Percentiles rank a stretch among this genome's conserved stretches.
These are phyloP conservation scores for Nannobrachium achirus DNA, from an alignment of 2,113 vertebrate genomes.

Conservation along the genomic window DNA sequence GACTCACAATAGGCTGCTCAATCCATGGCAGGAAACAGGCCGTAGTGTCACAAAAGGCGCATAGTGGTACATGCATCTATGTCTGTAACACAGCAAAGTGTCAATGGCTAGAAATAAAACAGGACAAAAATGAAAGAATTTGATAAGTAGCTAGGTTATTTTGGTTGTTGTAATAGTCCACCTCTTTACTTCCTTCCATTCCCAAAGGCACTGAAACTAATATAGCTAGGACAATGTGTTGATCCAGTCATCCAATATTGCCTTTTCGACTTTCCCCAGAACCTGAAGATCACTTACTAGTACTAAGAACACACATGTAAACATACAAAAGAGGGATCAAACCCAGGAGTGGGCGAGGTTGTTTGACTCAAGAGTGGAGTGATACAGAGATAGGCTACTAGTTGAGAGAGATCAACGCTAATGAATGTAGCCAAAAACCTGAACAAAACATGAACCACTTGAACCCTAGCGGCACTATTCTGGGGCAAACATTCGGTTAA, in stretches of 20 bases:
- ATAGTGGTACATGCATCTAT: constrained; percentile 61
- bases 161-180: constrained; percentile 68
- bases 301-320: constrained; percentile 59
- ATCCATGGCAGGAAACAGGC: constrained; percentile 42
- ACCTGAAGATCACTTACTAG: constrained; percentile 47
- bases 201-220: constrained; percentile 67
- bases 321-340: constrained; percentile 47
- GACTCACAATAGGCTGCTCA: constrained; percentile 16
- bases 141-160: constrained; percentile 46
- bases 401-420: background rate
- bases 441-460: background rate
- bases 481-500: no score
- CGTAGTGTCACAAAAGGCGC: constrained; percentile 70
- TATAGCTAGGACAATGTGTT: constrained; percentile 14
- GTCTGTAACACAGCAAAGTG: constrained; percentile 61
- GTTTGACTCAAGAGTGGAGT: constrained; percentile 30
- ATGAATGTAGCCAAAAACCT: background rate
- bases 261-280: constrained; percentile 44
- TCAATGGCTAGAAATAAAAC: constrained; percentile 39
- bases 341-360: constrained; percentile 10
- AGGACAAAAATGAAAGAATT: constrained; percentile 28
- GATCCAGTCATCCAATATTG: constrained; percentile 34
- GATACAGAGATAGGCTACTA: constrained; percentile 24
- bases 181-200: constrained; percentile 39
- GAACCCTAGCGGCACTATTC: no score